These are phyloP conservation scores for Diaphora mendica DNA, from an alignment of 2,888 invertebrate genomes.

Conservation along the genomic window DNA sequence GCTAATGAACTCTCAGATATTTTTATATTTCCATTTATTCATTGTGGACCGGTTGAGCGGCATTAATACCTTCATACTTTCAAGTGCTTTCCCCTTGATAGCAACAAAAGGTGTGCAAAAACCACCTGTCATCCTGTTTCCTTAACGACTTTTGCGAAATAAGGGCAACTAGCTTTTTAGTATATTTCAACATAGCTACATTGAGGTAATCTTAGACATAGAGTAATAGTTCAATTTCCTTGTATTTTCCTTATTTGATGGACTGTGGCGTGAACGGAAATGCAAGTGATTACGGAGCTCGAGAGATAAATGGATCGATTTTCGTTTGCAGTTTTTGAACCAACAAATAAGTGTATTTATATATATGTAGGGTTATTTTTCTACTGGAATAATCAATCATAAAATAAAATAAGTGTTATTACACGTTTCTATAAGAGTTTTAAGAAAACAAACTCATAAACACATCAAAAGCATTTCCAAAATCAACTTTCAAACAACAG, in stretches of 20 bases:
- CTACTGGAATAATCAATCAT: too few relatives aligned
- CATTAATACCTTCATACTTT: constrained; percentile 34
- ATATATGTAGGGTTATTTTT: not conserved
- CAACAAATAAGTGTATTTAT: not conserved
- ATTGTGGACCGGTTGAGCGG: constrained; percentile 32
- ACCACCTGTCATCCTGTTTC: constrained; percentile 59
- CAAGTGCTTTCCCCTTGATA: constrained; percentile 42
- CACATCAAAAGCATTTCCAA: not conserved
- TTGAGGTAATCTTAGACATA: constrained; percentile 3
- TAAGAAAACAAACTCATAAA: not conserved
- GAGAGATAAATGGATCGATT: not conserved
- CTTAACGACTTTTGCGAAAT: constrained; percentile 42
- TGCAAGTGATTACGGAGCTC: not conserved
- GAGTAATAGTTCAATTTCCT: constrained; percentile 4
- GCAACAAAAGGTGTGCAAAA: constrained; percentile 54
- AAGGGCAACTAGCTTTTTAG: constrained; percentile 3
- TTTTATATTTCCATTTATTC: constrained; percentile 35
- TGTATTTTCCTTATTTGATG: constrained; percentile 10
- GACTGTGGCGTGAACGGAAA: constrained; percentile 11
- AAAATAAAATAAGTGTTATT: not conserved
- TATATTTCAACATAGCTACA: not conserved
- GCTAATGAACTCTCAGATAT: constrained; percentile 41
- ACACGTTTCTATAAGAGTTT: not conserved
- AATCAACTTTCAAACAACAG: not conserved
- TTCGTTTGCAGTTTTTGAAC: not conserved